Evolutionary conservation across 2,888 invertebrate species (phyloP).

Genomic region (Artemia sinica): DNA sequence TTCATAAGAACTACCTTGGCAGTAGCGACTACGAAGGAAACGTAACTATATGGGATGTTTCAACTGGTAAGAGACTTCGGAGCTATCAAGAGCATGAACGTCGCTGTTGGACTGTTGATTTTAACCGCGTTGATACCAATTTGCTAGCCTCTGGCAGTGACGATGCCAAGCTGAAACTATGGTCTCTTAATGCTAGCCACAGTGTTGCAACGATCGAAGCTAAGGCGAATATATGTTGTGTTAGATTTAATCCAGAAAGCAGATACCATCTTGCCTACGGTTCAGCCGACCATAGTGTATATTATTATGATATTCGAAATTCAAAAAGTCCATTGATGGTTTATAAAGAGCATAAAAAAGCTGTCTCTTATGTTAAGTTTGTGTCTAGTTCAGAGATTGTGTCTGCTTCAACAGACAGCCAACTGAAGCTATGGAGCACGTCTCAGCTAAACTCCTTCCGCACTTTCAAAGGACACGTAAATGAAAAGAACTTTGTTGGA

Average conservation of each 20-base stretch:
- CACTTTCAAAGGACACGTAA: constrained; percentile 75
- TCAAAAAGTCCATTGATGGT: constrained; percentile 60
- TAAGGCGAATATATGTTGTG: constrained; percentile 87
- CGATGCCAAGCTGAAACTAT: constrained; percentile 78
- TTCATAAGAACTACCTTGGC: constrained; percentile 68
- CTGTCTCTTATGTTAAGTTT: constrained; percentile 85
- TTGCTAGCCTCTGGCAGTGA: constrained; percentile 81
- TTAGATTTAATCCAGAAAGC: constrained; percentile 68
- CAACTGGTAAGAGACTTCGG: constrained; percentile 52
- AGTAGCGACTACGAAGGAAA: constrained; percentile 88
- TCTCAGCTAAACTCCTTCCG: constrained; percentile 46
- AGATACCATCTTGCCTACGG: constrained; percentile 81
- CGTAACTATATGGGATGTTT: constrained; percentile 71
- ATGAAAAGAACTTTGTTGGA: constrained; percentile 91
- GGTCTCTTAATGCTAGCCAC: constrained; percentile 67
- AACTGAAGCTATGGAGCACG: constrained; percentile 76
- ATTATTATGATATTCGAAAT: constrained; percentile 79
- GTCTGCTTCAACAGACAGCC: constrained; percentile 79
- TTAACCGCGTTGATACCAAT: constrained; percentile 73
- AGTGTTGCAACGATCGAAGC: constrained; percentile 75
- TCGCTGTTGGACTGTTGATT: constrained; percentile 88
- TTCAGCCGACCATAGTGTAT: constrained; percentile 93
- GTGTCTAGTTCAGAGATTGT: constrained; percentile 66
- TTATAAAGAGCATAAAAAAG: constrained; percentile 76
- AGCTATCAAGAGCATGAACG: constrained; percentile 74